Evolutionary conservation across 2,888 invertebrate genomes (phyloP), one percentile per base, ranked within the genome.

Genomic region (Odontocolon sp.): DNA sequence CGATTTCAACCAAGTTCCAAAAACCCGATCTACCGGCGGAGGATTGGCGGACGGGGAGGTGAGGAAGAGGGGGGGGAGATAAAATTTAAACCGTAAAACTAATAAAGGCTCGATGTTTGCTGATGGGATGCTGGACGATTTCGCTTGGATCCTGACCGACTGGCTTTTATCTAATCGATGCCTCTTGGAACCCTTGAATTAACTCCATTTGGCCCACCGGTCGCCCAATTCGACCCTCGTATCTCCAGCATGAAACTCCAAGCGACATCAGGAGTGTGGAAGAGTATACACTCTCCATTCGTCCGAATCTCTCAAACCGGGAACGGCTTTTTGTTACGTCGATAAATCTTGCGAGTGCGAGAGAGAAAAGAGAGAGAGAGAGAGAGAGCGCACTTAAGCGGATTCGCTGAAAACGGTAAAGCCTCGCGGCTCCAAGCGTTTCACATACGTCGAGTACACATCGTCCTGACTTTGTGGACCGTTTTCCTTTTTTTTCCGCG

Each of bases 241-340:
- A 11, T 26, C 63, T 6, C n/a, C 56, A 31, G 31, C 28, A 18
- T 3, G 21, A 52, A 16, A 28, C 33, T 23, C 42, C 31, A 52
- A 59, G 56, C 38, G 57, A 50, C 28, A 6, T 8, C 8, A 36
- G 6, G 56, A 63, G 61, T 54, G 73, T 8, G 73, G n/a, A 63
- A 57, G 33, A 40, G 42, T 31, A 33, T 18, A 56, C 38, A 56
- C 23, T 45, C 54, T 54, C 61, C 42, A 3, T 14, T 11, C 11
- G 11, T 1, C 4, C 59, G 42, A 59, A 45, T 42, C 61, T 74
- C 68, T 56, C 47, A 61, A 54, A 68, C 61, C 73, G 67, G 54
- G 61, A 68, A 68, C 67, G 73, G 73, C 68, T 74, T 74, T 74
- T 74, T 74, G 73, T 74, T 56, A 68, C 73, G 68, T 74, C 73